Evolutionary conservation across 2,888 invertebrate species (phyloP).

Genomic region (Drosophila villosipedis): DNA sequence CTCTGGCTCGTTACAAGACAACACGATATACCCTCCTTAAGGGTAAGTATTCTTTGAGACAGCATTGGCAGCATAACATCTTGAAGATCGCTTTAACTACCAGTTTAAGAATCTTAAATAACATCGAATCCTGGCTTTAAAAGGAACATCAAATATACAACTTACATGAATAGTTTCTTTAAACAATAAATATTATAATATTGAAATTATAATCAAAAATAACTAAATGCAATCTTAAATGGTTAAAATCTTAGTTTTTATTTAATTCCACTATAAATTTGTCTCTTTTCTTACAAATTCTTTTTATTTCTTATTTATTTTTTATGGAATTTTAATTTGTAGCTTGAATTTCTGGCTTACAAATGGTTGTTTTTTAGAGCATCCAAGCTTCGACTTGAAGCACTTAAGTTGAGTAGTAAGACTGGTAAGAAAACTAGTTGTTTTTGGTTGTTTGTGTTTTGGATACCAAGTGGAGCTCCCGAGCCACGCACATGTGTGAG

Average conservation of each 20-base stretch:
- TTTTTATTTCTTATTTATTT: fast-evolving
- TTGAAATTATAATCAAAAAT: background rate
- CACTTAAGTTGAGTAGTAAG: constrained; percentile 7
- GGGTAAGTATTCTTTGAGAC: background rate
- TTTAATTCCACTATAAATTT: background rate
- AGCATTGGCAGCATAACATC: background rate
- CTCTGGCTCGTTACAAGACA: constrained; percentile 37
- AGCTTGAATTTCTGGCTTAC: background rate
- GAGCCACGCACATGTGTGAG: constrained; percentile 75
- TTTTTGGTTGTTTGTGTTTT: constrained; percentile 22
- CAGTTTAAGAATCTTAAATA: background rate
- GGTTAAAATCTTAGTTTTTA: background rate
- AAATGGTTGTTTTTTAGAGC: constrained; percentile 3
- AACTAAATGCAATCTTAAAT: background rate
- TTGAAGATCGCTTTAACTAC: background rate
- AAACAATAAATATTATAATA: background rate
- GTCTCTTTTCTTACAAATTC: background rate
- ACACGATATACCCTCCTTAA: constrained; percentile 21
- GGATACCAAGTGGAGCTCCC: constrained; percentile 64
- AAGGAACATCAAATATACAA: background rate
- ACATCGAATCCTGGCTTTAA: background rate
- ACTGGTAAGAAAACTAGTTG: constrained; percentile 35
- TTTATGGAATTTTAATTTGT: fast-evolving
- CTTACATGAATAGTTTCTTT: background rate
- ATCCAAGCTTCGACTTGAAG: constrained; percentile 1